Evolutionary conservation across 2,888 invertebrate species (phyloP), one percentile per base, ranked within the genome.

Genomic region (Drosophila emarginata): DNA sequence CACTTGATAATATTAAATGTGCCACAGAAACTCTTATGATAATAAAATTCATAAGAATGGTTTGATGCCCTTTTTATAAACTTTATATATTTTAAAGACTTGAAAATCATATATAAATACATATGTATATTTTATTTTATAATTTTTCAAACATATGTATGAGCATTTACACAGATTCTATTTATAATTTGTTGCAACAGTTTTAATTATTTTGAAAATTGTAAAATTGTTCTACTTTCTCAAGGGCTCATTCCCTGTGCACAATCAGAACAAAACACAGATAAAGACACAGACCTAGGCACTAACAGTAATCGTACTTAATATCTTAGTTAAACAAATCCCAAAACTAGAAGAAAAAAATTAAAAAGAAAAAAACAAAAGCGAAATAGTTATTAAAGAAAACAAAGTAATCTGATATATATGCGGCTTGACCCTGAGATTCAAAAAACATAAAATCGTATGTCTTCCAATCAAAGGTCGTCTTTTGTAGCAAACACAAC

Each of bases 391-490:
- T 75, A 72, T 77, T 76, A 77, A 76, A 64, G 71, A 74, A 77
- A 77, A 69, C 63, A 67, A 61, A 75, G 56, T 60, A 70, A 65
- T 75, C 72, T 67, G 66, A 79, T 76, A 79, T 75, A 79, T 80
- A 90, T 90, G 90, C 88, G 91, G 90, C 91, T 89, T 91, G 90
- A 91, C 89, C 90, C 91, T 91, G 90, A 83, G 82, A 90, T 91
- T 92, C 91, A 89, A 90, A 85, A 90, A 88, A 87, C 87, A 82
- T 85, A 90, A 89, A 92, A 92, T 92, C 92, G 89, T 90, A 92
- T 91, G 92, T 92, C 92, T 92, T 92, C 92, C 92, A 92, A 91
- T 90, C 90, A 91, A 90, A 90, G 90, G 90, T 90, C 90, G 90
- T 91, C 90, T 91, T 90, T 90, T 88, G 88, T 86, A 89, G 89